These are phyloP conservation scores for Ganaspis brasiliensis DNA, from an alignment of 2,888 invertebrate species.

Conservation along the genomic window DNA sequence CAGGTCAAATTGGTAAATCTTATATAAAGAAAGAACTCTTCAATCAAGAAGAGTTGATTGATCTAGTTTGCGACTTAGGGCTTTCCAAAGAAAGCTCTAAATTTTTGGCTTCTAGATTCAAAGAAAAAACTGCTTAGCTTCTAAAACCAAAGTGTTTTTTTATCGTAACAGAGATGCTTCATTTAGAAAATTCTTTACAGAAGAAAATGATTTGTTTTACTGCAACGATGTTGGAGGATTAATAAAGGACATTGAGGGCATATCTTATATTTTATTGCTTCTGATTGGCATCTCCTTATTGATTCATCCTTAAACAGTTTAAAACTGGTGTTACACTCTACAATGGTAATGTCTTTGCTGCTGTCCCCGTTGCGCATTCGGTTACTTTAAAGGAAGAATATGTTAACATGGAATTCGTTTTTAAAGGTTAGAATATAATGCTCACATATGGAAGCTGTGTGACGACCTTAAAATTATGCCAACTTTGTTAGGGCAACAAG, in stretches of 20 bases:
- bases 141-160: neutral
- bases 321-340: neutral
- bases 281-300: constrained; percentile 14
- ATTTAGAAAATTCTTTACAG: constrained; percentile 5
- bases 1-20: neutral
- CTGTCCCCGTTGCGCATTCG: neutral
- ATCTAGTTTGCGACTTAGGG: constrained; percentile 7
- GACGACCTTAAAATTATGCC: neutral
- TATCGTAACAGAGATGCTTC: neutral
- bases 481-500: constrained; percentile 1
- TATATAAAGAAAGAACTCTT: too few species aligned
- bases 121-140: neutral
- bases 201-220: neutral
- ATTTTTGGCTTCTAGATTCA: neutral
- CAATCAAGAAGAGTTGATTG: neutral
- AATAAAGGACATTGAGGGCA: neutral
- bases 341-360: constrained; percentile 15
- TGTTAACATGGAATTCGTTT: constrained; percentile 10
- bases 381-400: constrained; percentile 32
- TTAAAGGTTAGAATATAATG: constrained; percentile 21
- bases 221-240: neutral
- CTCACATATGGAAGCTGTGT: constrained; percentile 14
- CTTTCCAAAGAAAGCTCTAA: neutral
- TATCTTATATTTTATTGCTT: neutral
- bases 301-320: neutral